These are phyloP conservation scores for Clarias magur DNA, from an alignment of 2,113 vertebrate genomes.

Conservation along the genomic window DNA sequence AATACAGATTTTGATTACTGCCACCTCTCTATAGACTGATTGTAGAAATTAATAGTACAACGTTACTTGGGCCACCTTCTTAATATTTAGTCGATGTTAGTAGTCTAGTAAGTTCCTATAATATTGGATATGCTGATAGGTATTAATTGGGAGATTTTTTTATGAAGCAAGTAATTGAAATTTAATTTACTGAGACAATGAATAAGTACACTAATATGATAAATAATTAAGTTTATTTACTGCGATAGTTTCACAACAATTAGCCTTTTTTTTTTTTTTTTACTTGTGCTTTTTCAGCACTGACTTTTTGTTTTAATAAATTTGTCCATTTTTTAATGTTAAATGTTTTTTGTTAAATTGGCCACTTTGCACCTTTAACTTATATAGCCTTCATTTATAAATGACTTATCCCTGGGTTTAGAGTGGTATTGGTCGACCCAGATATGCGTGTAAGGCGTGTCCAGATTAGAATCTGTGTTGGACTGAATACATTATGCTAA, in stretches of 20 bases:
- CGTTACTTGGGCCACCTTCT: neutral
- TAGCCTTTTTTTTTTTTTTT: neutral
- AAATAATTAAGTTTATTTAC: neutral
- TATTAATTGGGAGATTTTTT: neutral
- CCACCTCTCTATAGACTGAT: too few relatives aligned
- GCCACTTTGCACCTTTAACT: neutral
- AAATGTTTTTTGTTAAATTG: neutral
- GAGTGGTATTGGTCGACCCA: neutral
- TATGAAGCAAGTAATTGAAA: neutral
- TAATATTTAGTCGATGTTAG: neutral
- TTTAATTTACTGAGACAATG: neutral
- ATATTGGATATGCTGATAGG: neutral
- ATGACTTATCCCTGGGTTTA: neutral
- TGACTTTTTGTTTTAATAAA: neutral
- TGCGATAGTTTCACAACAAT: neutral
- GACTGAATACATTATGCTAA: slow-evolving; percentile 74
- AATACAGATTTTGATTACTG: neutral
- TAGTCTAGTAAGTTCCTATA: neutral
- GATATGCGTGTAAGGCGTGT: neutral
- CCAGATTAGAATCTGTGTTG: neutral
- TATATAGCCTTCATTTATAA: neutral
- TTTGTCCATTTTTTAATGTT: neutral
- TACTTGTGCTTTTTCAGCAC: neutral
- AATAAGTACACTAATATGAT: neutral
- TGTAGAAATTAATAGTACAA: neutral